These are phyloP conservation scores for Sthenelais limicola DNA, from an alignment of 2,888 invertebrate species.

Conservation along the genomic window DNA sequence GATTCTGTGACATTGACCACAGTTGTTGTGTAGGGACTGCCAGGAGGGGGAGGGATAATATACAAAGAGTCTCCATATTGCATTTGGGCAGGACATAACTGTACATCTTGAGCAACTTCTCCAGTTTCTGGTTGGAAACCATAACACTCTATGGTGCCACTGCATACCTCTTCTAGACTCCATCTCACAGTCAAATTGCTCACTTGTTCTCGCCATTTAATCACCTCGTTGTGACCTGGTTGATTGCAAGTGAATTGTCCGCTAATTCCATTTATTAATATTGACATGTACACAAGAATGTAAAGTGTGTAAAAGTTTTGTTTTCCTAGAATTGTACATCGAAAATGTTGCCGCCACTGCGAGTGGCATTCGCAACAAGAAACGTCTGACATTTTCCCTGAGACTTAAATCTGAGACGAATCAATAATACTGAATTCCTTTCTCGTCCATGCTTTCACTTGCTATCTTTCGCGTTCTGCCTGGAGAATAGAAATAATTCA, in stretches of 20 bases:
- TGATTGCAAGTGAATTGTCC: slow-evolving; percentile 16
- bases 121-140: background rate
- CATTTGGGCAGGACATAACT: slow-evolving; percentile 16
- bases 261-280: too few relatives aligned
- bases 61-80: slow-evolving; percentile 11
- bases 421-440: too few relatives aligned
- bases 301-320: too few relatives aligned
- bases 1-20: slow-evolving; percentile 15
- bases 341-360: too few relatives aligned
- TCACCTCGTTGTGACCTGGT: slow-evolving; percentile 21
- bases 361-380: too few relatives aligned
- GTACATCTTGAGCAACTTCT: background rate
- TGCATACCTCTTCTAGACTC: slow-evolving; percentile 29
- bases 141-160: slow-evolving; percentile 13
- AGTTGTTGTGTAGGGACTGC: slow-evolving; percentile 25
- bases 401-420: too few relatives aligned
- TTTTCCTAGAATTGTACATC: too few relatives aligned
- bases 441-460: too few relatives aligned
- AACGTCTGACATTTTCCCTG: too few relatives aligned
- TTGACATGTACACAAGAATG: too few relatives aligned
- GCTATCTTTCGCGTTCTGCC: too few relatives aligned
- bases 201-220: background rate
- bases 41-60: slow-evolving; percentile 9
- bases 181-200: background rate
- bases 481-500: too few relatives aligned